phyloP scores from a whole-genome alignment of 2,888 invertebrate species.

The Xanthia icteritia region DNA sequence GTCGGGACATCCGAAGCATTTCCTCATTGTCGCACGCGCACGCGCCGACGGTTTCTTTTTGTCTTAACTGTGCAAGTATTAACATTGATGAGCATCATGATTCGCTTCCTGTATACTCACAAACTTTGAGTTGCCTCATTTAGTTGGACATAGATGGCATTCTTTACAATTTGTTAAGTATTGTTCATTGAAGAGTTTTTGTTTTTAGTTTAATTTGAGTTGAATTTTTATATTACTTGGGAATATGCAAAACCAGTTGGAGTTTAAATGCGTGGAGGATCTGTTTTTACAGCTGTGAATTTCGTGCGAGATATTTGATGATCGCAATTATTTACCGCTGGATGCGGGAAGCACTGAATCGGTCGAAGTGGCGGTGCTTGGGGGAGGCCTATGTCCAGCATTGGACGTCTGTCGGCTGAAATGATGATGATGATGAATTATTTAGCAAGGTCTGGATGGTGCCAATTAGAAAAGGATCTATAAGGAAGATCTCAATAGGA shows the following conservation, averaged over 20 bases:
- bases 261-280: background rate
- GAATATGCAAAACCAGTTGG: background rate
- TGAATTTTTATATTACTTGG: slow-evolving; percentile 5
- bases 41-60: slow-evolving; percentile 73
- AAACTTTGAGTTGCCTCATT: slow-evolving; percentile 42
- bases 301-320: background rate
- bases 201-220: background rate
- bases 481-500: background rate
- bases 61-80: slow-evolving; percentile 71
- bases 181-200: background rate
- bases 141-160: slow-evolving; percentile 33
- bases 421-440: too few species aligned
- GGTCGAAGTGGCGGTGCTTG: too few species aligned
- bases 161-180: slow-evolving; percentile 31
- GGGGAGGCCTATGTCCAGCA: too few species aligned
- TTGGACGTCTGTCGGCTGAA: too few species aligned
- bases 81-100: slow-evolving; percentile 68
- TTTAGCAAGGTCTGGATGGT: background rate
- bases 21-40: slow-evolving; percentile 81
- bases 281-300: background rate
- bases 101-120: slow-evolving; percentile 65
- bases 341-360: too few species aligned
- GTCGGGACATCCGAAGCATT: slow-evolving; percentile 78
- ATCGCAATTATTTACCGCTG: too few species aligned
- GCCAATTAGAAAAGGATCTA: background rate